A percentile compares a stretch with the other conserved stretches of the same genome.
Conservation (phyloP, 2,888 invertebrate species). For the Cephus pygmeus region DNA sequence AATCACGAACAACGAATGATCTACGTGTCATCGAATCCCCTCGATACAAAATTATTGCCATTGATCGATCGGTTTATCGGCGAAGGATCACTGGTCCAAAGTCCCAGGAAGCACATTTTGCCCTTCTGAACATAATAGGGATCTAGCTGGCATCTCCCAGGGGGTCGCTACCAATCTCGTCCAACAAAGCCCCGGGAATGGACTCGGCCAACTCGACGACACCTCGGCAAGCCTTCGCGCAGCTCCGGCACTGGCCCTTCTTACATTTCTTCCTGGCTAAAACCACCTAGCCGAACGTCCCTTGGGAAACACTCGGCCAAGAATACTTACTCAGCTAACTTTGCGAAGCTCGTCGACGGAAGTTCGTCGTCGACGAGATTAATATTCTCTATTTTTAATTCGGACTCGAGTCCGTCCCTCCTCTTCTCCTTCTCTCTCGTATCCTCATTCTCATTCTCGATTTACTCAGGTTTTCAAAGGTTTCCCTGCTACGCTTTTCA, state of each 20-base stretch:
- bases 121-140: constrained; percentile 46
- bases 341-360: background rate
- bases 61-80: constrained; percentile 37
- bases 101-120: constrained; percentile 47
- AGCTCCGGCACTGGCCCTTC: constrained; percentile 27
- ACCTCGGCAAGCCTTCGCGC: constrained; percentile 23
- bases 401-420: background rate
- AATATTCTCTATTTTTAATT: constrained; percentile 3
- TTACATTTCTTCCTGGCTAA: constrained; percentile 29
- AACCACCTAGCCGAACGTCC: constrained; percentile 24
- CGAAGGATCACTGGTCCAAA: constrained; percentile 36
- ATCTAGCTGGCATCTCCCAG: constrained; percentile 42
- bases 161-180: constrained; percentile 46
- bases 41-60: constrained; percentile 34
- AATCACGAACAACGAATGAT: background rate
- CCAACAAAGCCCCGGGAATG: constrained; percentile 47
- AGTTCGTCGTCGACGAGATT: background rate
- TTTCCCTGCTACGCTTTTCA: background rate
- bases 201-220: constrained; percentile 40
- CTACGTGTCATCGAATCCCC: background rate
- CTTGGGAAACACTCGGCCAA: constrained; percentile 10
- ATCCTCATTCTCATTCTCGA: background rate
- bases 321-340: constrained; percentile 8
- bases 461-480: background rate
- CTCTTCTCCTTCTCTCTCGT: background rate